These are phyloP conservation scores for Caradrina clavipalpis DNA, from an alignment of 2,888 invertebrate genomes.

Conservation along the genomic window DNA sequence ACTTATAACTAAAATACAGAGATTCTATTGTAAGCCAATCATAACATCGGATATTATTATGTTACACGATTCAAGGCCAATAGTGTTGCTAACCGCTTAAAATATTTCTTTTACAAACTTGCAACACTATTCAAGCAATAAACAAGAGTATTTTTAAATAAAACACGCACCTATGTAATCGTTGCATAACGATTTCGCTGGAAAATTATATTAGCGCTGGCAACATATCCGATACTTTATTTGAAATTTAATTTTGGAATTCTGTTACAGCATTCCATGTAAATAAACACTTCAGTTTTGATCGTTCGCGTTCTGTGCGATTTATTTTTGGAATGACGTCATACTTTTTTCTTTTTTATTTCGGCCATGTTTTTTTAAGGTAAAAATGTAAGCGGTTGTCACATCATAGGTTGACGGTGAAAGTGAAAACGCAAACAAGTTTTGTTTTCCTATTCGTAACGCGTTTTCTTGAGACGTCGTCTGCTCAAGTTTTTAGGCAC, in stretches of 20 bases:
- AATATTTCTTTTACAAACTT: conserved; percentile 42
- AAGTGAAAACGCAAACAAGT: conserved; percentile 58
- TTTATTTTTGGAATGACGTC: conserved; percentile 45
- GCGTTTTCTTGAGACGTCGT: conserved; percentile 50
- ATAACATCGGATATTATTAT: conserved; percentile 51
- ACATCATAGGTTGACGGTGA: conserved; percentile 31
- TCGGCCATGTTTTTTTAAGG: conserved; percentile 24
- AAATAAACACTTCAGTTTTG: conserved; percentile 52
- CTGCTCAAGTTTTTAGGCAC: conserved; percentile 19
- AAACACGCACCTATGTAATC: conserved; percentile 22
- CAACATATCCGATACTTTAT: conserved; percentile 48
- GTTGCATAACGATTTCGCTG: conserved; percentile 34
- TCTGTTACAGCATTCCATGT: conserved; percentile 34
- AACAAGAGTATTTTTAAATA: conserved; percentile 47
- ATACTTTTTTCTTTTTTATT: conserved; percentile 7
- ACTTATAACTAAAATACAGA: conserved; percentile 48
- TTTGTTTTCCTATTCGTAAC: conserved; percentile 56
- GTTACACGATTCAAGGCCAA: conserved; percentile 57
- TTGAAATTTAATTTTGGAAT: conserved; percentile 52
- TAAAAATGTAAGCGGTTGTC: conserved; percentile 3
- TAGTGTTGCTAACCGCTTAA: conserved; percentile 51
- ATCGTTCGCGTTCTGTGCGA: conserved; percentile 17
- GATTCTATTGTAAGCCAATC: conserved; percentile 59
- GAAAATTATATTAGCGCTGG: conserved; percentile 47
- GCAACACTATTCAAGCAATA: conserved; percentile 24